Base-by-base conservation (phyloP, 2,797 vertebrate genomes). In the Sebastes hubbsi region DNA sequence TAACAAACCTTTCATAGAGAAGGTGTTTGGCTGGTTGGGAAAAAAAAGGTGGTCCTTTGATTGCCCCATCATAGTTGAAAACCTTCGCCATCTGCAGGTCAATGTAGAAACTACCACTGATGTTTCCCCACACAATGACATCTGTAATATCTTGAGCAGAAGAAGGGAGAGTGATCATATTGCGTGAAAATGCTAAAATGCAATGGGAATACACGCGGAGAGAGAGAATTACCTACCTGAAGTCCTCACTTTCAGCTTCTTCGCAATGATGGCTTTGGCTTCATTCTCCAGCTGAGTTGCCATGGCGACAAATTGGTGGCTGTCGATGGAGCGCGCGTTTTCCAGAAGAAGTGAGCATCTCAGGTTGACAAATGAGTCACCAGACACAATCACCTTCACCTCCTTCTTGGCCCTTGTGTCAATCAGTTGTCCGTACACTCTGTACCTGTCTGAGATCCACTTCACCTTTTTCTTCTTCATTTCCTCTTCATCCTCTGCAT, bases 101-200 rank as follows among this genome's bases (percentile, higher is more conserved):
- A 6, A 97, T 49, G 14, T 96, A 94, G 84, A 93, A 97, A 73
- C 78, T 91, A 29, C 97, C 97, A 60, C 95, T 96, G 84, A 97
- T 93, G 86, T 99, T 98, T 24, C 98, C 98, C 98, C 99, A 99
- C 42, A 99, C 87, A 0, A 97, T 95, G 27, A 99, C 92, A 4
- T 97, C 91, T 88, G 91, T 96, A 59, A 99, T 83, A 75, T 95
- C 99, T 99, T 63, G n/a, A 80, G 86, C 0, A 29, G 65, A 62
- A 46, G 16, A 42, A 59, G 27, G 70, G 1, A 3, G 5, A 67
- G 14, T 13, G 4, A 12, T n/a, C 0, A 58, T 62, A 5, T 14
- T 20, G 10, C 2, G 5, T 29, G 2, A 12, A 58, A 42, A 24
- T n/a, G n/a, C n/a, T n/a, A 8, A 55, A 61, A 64, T 25, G 3